A percentile compares a stretch with the other conserved stretches of the same genome.
phyloP scores from a whole-genome alignment of 2,113 vertebrate species.

The Nothobranchius kuhntae region DNA sequence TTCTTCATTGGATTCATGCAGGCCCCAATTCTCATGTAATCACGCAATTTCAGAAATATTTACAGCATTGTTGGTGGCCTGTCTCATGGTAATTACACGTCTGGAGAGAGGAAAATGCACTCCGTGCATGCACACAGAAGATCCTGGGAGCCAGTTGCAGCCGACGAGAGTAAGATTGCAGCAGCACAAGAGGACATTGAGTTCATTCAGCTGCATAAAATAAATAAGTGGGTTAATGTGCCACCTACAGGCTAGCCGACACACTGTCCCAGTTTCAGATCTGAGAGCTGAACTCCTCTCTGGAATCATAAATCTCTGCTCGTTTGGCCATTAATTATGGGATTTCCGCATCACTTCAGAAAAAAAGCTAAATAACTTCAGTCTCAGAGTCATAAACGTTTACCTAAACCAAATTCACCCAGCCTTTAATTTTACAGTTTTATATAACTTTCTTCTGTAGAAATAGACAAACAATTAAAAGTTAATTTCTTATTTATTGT shows the following conservation, averaged over 20 bases:
- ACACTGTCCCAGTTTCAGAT: slow-evolving; percentile 23
- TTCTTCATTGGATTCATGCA: background rate
- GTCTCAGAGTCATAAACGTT: too few relatives aligned
- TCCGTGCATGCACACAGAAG: background rate
- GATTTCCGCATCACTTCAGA: slow-evolving; percentile 1
- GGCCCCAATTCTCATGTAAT: background rate
- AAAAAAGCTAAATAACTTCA: background rate
- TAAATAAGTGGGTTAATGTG: slow-evolving; percentile 63
- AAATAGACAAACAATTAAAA: too few relatives aligned
- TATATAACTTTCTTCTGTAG: too few relatives aligned
- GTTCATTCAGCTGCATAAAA: background rate
- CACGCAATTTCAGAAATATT: background rate
- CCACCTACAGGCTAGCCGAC: slow-evolving; percentile 69
- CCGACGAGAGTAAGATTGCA: slow-evolving; percentile 24
- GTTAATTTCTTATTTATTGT: too few relatives aligned
- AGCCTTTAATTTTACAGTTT: too few relatives aligned
- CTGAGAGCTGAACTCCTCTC: slow-evolving; percentile 6
- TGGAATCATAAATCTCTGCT: slow-evolving; percentile 20
- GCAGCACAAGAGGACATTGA: slow-evolving; percentile 12
- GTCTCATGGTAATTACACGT: slow-evolving; percentile 29
- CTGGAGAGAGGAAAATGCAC: slow-evolving; percentile 3
- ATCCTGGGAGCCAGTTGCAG: slow-evolving; percentile 8
- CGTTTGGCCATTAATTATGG: slow-evolving; percentile 1
- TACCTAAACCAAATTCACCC: too few relatives aligned
- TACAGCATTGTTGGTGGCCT: slow-evolving; percentile 19